These are phyloP conservation scores for Bellardia pandia DNA, from an alignment of 2,888 invertebrate genomes.

Conservation along the genomic window DNA sequence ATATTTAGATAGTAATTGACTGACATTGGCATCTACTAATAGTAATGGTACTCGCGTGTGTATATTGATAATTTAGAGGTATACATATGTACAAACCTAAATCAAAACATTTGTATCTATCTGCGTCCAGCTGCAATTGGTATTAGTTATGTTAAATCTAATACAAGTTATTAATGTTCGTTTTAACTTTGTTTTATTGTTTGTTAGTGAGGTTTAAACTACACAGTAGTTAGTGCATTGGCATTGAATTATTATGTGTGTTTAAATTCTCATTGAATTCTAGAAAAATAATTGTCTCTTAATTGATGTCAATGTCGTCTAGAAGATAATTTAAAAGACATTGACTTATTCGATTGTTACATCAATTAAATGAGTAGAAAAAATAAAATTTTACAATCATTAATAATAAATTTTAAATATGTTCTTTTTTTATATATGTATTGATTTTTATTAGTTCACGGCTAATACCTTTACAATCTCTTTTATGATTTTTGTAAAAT, in stretches of 20 bases:
- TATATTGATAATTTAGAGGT: background rate
- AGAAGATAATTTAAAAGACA: conserved; percentile 41
- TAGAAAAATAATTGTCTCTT: conserved; percentile 37
- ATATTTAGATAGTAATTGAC: conserved; percentile 4
- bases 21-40: conserved; percentile 32
- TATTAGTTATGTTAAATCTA: conserved; percentile 28
- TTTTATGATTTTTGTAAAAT: background rate
- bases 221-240: conserved; percentile 32
- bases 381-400: conserved; percentile 4
- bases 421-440: background rate
- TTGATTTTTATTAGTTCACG: conserved; percentile 20
- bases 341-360: conserved; percentile 26
- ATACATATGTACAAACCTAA: conserved; percentile 10
- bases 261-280: conserved; percentile 62
- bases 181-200: conserved; percentile 29
- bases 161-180: conserved; percentile 39
- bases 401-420: background rate
- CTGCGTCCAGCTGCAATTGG: background rate
- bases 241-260: conserved; percentile 46
- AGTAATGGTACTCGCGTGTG: background rate
- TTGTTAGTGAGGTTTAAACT: conserved; percentile 29
- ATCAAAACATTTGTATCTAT: background rate
- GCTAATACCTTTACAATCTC: background rate
- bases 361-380: conserved; percentile 6
- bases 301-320: conserved; percentile 68